Evolutionary conservation across 1,140 invertebrate species (phyloP), one percentile per base, ranked within the genome.

Genomic region (Charaxes varanes): DNA sequence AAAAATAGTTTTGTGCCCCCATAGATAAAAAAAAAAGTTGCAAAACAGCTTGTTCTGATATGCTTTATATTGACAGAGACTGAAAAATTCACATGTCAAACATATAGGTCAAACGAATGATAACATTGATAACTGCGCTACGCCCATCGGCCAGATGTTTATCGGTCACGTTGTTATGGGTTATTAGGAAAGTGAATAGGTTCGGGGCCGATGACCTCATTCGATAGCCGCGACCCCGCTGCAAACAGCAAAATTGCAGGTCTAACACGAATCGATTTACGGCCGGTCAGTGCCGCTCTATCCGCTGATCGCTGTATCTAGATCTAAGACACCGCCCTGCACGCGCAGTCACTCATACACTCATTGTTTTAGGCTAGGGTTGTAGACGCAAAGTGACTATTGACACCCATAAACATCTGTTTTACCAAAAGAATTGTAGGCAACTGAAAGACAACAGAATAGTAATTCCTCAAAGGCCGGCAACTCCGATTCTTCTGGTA

Each of bases 261-360:
- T 74, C 67, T 60, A 77, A 71, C 62, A 63, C 68, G 64, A 57
- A 55, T 66, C 60, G 74, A 76, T 72, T 78, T 71, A 68, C 65
- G 63, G 54, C 43, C 59, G 62, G 64, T 57, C 60, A 70, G 62
- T 66, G 50, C 34, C 45, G 55, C 33, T 49, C 51, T 53, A 76
- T 70, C 65, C 40, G 33, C 13, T 32, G 53, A 72, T 71, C 66
- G 59, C 21, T 42, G 53, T 53, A 63, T 56, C 60, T 67, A 78
- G 69, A 77, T 79, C 70, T 57, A 41, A 72, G 58, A 41, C 53
- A 57, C 78, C 73, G 74, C 61, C 50, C 38, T 53, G 53, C 66
- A 67, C 66, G 62, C 70, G 65, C 63, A 60, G 69, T 74, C 78
- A 72, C 64, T 77, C 76, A 60, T 51, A 54, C 42, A 43, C 43